phyloP scores from a whole-genome alignment of 92 coral and sea anemone species.

The Heliopora coerulea region DNA sequence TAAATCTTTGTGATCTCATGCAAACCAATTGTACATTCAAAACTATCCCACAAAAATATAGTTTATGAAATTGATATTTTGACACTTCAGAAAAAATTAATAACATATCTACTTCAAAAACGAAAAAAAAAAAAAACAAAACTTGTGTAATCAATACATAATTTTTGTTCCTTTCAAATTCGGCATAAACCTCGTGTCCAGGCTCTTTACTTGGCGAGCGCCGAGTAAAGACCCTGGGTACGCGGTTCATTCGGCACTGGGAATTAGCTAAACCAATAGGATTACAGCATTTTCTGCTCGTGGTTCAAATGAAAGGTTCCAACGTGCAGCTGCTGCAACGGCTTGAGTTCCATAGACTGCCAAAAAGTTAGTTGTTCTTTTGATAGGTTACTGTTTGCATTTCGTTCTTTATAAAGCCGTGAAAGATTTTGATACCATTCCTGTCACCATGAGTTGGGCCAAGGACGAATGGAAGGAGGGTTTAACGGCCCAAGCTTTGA shows the following conservation, averaged over 20 bases:
- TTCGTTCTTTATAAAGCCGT: neutral
- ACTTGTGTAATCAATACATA: too few relatives aligned
- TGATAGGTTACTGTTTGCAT: neutral
- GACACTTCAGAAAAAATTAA: too few relatives aligned
- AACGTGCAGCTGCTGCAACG: too few relatives aligned
- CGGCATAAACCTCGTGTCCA: neutral
- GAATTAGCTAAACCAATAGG: neutral
- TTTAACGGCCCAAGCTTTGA: constrained; percentile 63
- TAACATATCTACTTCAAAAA: too few relatives aligned
- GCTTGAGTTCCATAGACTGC: too few relatives aligned
- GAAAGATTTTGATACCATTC: constrained; percentile 8
- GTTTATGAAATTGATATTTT: too few relatives aligned
- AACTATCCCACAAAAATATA: too few relatives aligned
- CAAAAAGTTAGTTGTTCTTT: neutral
- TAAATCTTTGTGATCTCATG: too few relatives aligned
- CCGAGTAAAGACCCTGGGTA: neutral
- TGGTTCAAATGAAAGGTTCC: neutral
- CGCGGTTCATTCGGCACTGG: constrained; percentile 1
- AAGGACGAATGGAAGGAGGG: constrained; percentile 94
- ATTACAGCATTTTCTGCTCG: neutral
- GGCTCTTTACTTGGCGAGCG: too few relatives aligned
- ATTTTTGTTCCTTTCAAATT: too few relatives aligned
- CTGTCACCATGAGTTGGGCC: constrained; percentile 89
- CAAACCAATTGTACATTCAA: too few relatives aligned
- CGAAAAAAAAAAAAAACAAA: too few relatives aligned